Conservation (phyloP, 2,888 invertebrate genomes). For the Tetropium fuscum region DNA sequence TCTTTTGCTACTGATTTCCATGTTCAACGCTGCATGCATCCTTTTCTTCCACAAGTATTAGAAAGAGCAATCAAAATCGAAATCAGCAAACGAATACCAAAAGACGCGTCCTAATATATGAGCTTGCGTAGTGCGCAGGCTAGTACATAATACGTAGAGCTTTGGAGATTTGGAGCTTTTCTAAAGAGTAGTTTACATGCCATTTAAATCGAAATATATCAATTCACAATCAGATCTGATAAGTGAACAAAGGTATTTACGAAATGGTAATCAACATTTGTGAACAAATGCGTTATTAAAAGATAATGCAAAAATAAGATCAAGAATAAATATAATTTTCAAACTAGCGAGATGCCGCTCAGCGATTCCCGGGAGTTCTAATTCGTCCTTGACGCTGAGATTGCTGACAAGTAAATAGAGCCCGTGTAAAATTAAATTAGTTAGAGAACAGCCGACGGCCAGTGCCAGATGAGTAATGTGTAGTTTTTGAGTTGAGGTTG, state of each 20-base stretch:
- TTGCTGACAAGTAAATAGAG: too few relatives aligned
- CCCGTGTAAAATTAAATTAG: too few relatives aligned
- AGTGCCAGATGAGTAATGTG: not conserved
- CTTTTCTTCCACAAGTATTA: not conserved
- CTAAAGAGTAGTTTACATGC: constrained; percentile 16
- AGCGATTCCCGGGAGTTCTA: constrained; percentile 2
- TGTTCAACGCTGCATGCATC: not conserved
- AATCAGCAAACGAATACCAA: not conserved
- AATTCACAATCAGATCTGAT: too few relatives aligned
- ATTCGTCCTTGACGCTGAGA: not conserved
- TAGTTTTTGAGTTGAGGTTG: not conserved
- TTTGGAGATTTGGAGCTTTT: constrained; percentile 22
- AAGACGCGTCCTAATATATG: not conserved
- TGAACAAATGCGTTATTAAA: not conserved
- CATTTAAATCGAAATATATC: too few relatives aligned
- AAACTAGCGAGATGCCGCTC: not conserved
- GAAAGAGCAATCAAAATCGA: not conserved
- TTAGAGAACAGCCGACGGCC: not conserved
- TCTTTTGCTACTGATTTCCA: not conserved
- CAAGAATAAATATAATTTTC: not conserved
- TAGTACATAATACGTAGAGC: not conserved
- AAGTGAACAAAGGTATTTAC: too few relatives aligned
- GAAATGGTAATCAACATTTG: too few relatives aligned
- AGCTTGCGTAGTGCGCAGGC: not conserved
- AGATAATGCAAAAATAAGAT: not conserved